A percentile compares a stretch with the other conserved stretches of the same genome.
Conservation (phyloP, 2,113 vertebrate genomes). For the Dolichallabes microphthalmus region DNA sequence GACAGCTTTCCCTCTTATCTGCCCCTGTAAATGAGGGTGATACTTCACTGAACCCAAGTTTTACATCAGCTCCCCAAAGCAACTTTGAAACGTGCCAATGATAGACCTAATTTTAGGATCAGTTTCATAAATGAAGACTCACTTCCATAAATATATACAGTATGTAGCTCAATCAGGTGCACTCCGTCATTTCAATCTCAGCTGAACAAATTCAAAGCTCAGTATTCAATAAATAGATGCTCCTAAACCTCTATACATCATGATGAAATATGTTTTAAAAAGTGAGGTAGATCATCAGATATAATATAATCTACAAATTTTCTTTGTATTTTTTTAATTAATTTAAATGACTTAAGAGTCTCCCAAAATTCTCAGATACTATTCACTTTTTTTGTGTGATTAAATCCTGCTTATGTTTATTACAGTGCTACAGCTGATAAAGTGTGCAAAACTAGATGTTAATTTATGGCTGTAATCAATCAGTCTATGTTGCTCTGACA, state of each 20-base stretch:
- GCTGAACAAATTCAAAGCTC: constrained; percentile 38
- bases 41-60: constrained; percentile 92
- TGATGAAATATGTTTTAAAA: neutral
- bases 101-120: constrained; percentile 66
- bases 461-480: constrained; percentile 56
- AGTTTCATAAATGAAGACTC: constrained; percentile 49
- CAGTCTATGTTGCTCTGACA: constrained; percentile 46
- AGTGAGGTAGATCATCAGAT: neutral
- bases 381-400: neutral
- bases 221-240: constrained; percentile 12
- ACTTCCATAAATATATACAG: constrained; percentile 26
- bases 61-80: constrained; percentile 82
- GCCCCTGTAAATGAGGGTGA: constrained; percentile 90
- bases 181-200: constrained; percentile 14
- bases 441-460: constrained; percentile 52
- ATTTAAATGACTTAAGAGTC: neutral
- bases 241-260: neutral
- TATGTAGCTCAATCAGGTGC: constrained; percentile 1
- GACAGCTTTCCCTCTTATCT: constrained; percentile 93
- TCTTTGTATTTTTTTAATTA: neutral
- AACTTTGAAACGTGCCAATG: constrained; percentile 83
- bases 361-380: constrained; percentile 11
- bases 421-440: constrained; percentile 16
- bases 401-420: constrained; percentile 30
- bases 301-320: too few relatives aligned